Percentiles rank a stretch among this genome's conserved stretches.
phyloP scores from a whole-genome alignment of 2,888 invertebrate genomes.

The Hypsopygia costalis region DNA sequence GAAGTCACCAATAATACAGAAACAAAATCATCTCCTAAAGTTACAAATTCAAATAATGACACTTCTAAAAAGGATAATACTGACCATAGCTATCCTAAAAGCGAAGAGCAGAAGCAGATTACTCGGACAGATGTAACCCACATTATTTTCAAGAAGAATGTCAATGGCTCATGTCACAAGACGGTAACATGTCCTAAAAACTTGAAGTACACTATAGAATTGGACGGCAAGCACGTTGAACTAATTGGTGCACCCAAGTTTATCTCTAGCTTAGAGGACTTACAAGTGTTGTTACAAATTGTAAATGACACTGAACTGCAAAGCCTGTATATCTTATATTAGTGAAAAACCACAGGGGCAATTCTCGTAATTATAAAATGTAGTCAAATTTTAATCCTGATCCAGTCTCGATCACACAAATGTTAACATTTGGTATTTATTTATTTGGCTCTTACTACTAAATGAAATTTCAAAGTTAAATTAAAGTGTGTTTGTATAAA shows the following conservation, averaged over 20 bases:
- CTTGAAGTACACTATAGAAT: slow-evolving; percentile 63
- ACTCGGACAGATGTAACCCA: slow-evolving; percentile 38
- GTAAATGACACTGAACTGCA: slow-evolving; percentile 67
- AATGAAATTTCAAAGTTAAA: no score
- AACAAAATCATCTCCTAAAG: slow-evolving; percentile 9
- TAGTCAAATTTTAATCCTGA: slow-evolving; percentile 24
- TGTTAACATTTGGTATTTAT: no score
- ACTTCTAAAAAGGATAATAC: neutral
- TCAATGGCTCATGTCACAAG: slow-evolving; percentile 51
- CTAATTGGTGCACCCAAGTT: slow-evolving; percentile 72
- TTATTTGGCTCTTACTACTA: no score
- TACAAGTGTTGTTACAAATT: slow-evolving; percentile 72
- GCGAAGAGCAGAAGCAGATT: neutral
- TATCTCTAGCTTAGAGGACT: slow-evolving; percentile 66
- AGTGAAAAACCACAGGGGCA: slow-evolving; percentile 22
- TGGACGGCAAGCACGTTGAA: slow-evolving; percentile 63
- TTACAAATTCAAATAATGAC: neutral
- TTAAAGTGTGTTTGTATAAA: no score
- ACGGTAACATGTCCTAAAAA: slow-evolving; percentile 67
- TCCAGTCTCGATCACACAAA: no score
- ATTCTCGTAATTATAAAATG: slow-evolving; percentile 21
- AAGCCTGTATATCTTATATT: slow-evolving; percentile 64
- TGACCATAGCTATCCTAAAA: neutral
- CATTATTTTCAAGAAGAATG: slow-evolving; percentile 61
- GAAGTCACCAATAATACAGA: neutral